phyloP scores from a whole-genome alignment of 2,797 vertebrate genomes.

The Todus mexicanus region DNA sequence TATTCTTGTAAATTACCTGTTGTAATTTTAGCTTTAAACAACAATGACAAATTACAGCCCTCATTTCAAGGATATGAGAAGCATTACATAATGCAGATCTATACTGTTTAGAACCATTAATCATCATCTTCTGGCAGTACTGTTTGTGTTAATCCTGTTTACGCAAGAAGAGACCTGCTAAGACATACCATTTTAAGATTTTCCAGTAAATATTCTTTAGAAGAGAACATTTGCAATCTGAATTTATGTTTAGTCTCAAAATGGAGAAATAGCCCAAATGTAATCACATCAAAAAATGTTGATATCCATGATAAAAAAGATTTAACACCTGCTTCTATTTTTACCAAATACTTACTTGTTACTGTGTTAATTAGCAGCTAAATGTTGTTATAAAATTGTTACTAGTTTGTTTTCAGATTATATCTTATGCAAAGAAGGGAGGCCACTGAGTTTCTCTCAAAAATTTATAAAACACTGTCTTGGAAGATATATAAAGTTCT shows the following conservation, averaged over 20 bases:
- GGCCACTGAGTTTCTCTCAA: neutral
- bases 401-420: neutral
- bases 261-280: neutral
- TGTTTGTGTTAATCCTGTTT: slow-evolving; percentile 48
- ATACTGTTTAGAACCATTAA: slow-evolving; percentile 46
- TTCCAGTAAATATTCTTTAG: slow-evolving; percentile 17
- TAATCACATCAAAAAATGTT: neutral
- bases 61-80: slow-evolving; percentile 33
- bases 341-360: neutral
- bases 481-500: neutral
- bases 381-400: neutral
- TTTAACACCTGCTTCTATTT: neutral
- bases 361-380: neutral
- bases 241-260: slow-evolving; percentile 21
- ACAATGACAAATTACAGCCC: slow-evolving; percentile 45
- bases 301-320: neutral
- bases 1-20: slow-evolving; percentile 41
- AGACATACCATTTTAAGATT: slow-evolving; percentile 22
- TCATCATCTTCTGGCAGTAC: slow-evolving; percentile 26
- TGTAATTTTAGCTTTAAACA: slow-evolving; percentile 52
- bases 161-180: slow-evolving; percentile 5
- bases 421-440: neutral
- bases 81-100: slow-evolving; percentile 53
- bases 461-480: neutral
- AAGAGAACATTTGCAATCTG: neutral